Evolutionary conservation across 2,113 vertebrate genomes (phyloP).

Genomic region (Antennarius striatus): DNA sequence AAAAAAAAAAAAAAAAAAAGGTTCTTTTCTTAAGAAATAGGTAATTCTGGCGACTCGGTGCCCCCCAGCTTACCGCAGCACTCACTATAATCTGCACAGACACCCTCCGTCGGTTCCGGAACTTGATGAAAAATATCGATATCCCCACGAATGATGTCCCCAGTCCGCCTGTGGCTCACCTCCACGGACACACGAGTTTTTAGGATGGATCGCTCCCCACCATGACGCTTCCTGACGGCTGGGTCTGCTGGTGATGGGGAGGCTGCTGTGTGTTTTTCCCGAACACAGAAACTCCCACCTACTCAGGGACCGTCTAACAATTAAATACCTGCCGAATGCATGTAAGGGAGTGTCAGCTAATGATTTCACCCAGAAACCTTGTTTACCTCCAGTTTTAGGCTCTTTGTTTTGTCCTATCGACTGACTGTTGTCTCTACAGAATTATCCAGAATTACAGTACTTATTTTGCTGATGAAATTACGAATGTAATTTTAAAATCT

Average conservation of each 20-base stretch:
- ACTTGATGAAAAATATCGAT: constrained; percentile 60
- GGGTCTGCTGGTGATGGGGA: constrained; percentile 39
- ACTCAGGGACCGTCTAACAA: constrained; percentile 82
- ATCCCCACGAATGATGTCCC: constrained; percentile 46
- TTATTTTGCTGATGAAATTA: too few relatives aligned
- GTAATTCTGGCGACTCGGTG: not conserved
- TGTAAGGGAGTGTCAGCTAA: constrained; percentile 58
- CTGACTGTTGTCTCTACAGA: too few relatives aligned
- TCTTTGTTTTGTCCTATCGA: too few relatives aligned
- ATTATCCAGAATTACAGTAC: not conserved
- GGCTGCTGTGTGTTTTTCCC: constrained; percentile 32
- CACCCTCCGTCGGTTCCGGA: constrained; percentile 38
- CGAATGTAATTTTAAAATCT: too few relatives aligned
- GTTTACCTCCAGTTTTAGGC: not conserved
- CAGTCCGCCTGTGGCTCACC: not conserved
- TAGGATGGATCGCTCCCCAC: constrained; percentile 54
- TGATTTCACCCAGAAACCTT: not conserved
- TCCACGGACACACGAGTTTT: not conserved
- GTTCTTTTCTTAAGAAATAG: not conserved
- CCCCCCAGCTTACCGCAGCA: constrained; percentile 40
- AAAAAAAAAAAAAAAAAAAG: constrained; percentile 1
- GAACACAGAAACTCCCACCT: constrained; percentile 75
- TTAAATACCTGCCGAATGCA: constrained; percentile 53
- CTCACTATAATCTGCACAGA: constrained; percentile 40
- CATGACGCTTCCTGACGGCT: constrained; percentile 40